Evolutionary conservation across 2,113 vertebrate species (phyloP).

Genomic region (Panurus biarmicus): DNA sequence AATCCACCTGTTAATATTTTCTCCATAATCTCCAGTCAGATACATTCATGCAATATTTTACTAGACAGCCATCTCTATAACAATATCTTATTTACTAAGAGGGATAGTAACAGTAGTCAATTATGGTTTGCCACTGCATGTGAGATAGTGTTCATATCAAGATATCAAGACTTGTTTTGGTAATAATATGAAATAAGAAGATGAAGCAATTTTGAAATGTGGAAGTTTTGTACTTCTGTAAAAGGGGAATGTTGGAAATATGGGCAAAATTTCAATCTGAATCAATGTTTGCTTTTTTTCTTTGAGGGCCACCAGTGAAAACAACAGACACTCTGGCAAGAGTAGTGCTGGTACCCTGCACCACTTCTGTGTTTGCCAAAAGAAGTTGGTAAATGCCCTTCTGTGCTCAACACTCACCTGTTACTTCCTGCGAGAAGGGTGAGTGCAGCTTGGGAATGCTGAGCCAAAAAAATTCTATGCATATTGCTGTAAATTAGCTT

Average conservation of each 20-base stretch:
- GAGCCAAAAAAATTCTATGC: neutral
- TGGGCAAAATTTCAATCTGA: neutral
- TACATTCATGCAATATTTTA: neutral
- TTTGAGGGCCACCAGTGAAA: neutral
- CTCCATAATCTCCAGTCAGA: neutral
- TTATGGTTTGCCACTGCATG: neutral
- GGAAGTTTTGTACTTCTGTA: neutral
- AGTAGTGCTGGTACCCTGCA: too few species aligned
- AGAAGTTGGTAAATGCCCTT: neutral
- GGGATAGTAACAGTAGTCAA: neutral
- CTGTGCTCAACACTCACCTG: neutral
- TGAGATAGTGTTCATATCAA: neutral
- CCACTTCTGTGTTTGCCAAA: neutral
- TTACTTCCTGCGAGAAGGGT: neutral
- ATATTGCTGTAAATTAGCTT: neutral
- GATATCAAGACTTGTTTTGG: neutral
- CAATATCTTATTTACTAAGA: neutral
- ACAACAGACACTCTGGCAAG: accelerated
- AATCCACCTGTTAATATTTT: neutral
- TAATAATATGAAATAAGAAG: neutral
- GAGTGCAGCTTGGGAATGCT: neutral
- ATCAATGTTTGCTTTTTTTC: neutral
- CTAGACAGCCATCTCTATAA: neutral
- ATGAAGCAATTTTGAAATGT: neutral
- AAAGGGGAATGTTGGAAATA: neutral